Percentiles rank a stretch among this genome's conserved stretches.
Evolutionary conservation across 1,140 invertebrate species (phyloP).

Genomic region (Drosophila novamexicana): DNA sequence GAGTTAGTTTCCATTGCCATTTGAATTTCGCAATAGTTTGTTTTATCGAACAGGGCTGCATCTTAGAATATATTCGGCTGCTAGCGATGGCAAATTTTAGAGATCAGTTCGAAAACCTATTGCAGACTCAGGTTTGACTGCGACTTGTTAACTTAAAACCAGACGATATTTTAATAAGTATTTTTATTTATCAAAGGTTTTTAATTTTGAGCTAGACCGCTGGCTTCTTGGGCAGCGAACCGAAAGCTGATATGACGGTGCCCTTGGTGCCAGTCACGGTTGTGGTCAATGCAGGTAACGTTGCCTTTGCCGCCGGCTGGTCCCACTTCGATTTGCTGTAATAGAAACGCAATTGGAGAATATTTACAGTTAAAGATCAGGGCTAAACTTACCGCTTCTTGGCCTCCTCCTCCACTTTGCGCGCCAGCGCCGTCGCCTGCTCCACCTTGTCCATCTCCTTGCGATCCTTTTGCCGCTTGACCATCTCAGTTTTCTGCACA

Average conservation of each 20-base stretch:
- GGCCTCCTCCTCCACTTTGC: conserved; percentile 88
- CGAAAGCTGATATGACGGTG: conserved; percentile 95
- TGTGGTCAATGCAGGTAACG: conserved; percentile 89
- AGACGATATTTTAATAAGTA: background rate
- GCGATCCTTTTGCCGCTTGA: conserved; percentile 94
- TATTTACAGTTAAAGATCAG: background rate
- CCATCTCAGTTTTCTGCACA: conserved; percentile 96
- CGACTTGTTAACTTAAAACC: background rate
- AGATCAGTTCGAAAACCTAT: background rate
- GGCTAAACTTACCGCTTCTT: conserved; percentile 69
- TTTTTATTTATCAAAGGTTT: conserved; percentile 9
- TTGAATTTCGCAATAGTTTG: background rate
- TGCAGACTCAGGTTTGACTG: no score
- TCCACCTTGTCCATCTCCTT: conserved; percentile 96
- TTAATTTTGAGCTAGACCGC: conserved; percentile 42
- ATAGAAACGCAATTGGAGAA: background rate
- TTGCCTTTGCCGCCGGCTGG: conserved; percentile 87
- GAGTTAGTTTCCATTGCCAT: background rate
- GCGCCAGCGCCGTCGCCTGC: conserved; percentile 93
- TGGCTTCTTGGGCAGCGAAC: conserved; percentile 92
- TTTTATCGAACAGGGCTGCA: background rate
- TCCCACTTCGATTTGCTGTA: conserved; percentile 95
- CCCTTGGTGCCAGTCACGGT: conserved; percentile 93
- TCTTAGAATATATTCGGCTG: background rate
- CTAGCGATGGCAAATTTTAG: conserved; percentile 2